Percentiles rank a stretch among this genome's conserved stretches.
Conservation (phyloP, 2,797 vertebrate genomes). For the Sarcoramphus papa region DNA sequence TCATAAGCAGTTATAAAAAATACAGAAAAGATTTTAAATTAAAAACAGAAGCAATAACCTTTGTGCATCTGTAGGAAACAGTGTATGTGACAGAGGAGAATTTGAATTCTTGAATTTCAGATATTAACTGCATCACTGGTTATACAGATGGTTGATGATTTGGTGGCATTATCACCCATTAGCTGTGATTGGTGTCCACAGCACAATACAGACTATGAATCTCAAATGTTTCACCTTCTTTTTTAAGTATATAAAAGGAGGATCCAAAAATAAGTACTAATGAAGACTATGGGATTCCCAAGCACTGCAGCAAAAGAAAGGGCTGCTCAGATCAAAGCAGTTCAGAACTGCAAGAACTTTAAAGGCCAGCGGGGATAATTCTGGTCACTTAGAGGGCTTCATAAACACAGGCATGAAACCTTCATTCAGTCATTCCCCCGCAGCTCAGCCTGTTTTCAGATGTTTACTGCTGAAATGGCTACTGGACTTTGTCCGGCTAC, state of each 20-base stretch:
- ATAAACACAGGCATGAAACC: background rate
- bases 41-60: background rate
- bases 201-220: accelerated
- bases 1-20: background rate
- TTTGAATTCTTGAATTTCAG: background rate
- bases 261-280: background rate
- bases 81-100: background rate
- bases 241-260: background rate
- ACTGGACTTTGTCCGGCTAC: background rate
- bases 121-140: background rate
- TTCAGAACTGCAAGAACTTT: background rate
- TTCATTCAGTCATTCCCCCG: background rate
- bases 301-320: background rate
- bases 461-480: background rate
- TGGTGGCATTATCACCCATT: background rate
- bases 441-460: background rate
- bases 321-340: background rate
- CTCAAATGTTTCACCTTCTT: background rate
- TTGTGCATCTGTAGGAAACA: background rate
- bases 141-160: background rate
- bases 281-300: background rate
- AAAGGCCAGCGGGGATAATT: background rate
- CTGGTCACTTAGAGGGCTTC: background rate
- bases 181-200: background rate
- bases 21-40: background rate